These are phyloP conservation scores for Neosalanx taihuensis DNA, from an alignment of 2,797 vertebrate species.

Conservation along the genomic window DNA sequence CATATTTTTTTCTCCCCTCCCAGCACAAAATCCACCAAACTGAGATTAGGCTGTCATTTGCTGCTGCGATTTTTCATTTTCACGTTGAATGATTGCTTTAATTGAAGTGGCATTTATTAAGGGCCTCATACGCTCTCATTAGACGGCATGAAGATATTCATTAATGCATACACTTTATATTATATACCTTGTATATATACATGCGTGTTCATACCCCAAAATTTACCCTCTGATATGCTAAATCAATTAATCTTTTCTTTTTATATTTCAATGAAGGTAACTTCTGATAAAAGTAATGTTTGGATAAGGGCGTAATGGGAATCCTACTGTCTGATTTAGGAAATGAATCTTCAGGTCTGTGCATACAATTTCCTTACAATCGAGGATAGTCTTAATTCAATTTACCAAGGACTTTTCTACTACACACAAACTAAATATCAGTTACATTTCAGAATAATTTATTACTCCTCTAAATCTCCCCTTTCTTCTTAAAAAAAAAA, in stretches of 20 bases:
- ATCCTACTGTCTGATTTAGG: slow-evolving; percentile 31
- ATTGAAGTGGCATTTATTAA: slow-evolving; percentile 69
- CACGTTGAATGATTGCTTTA: slow-evolving; percentile 66
- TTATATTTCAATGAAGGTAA: neutral
- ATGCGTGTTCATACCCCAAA: neutral
- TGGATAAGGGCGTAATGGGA: neutral
- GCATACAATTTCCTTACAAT: slow-evolving; percentile 56
- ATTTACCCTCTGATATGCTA: neutral
- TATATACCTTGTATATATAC: neutral
- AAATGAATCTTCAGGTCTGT: slow-evolving; percentile 57
- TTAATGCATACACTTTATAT: neutral
- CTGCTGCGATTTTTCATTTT: slow-evolving; percentile 50
- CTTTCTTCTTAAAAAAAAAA: slow-evolving; percentile 57
- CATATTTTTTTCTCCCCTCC: neutral
- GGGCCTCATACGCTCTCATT: neutral
- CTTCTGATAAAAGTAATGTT: neutral
- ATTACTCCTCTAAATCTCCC: slow-evolving; percentile 63
- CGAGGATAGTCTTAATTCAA: slow-evolving; percentile 41
- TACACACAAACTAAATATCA: slow-evolving; percentile 49
- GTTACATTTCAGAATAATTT: slow-evolving; percentile 60
- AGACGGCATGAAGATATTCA: neutral
- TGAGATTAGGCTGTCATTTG: slow-evolving; percentile 17
- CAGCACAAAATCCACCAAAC: slow-evolving; percentile 15
- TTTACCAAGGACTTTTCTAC: slow-evolving; percentile 40
- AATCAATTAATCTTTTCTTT: neutral